Base-by-base conservation (phyloP, 2,113 vertebrate genomes). In the Poicephalus meyeri region DNA sequence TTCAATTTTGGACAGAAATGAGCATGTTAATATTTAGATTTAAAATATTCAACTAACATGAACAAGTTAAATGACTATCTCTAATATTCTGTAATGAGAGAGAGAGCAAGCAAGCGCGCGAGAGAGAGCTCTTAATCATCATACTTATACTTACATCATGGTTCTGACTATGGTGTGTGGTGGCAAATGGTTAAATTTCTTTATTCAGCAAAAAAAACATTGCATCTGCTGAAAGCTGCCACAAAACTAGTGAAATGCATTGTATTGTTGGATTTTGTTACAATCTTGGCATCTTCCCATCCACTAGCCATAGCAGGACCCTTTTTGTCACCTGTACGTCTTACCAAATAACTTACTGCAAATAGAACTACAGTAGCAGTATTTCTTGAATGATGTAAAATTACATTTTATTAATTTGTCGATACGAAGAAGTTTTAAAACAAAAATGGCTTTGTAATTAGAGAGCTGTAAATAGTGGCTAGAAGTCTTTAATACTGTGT, bases 91-190 rank as follows among this genome's bases (percentile, higher is more conserved):
- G 94, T 97, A 85, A 64, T 28, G 69, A 47, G 84, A 86, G 85
- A 64, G 58, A 65, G 37, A 94, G 70, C 46, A 44, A 91, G 63
- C 21, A 86, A 42, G 88, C 5, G 33, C 0, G 74, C 11, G 82
- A 95, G 84, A 97, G 97, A 97, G 97, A 97, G 94, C 94, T 97
- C 97, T 97, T 95, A 94, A 95, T 96, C 49, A 70, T 96, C 85
- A 47, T 93, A 56, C 80, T 93, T 91, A 70, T 53, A 80, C 86
- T 95, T 95, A 60, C 94, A 94, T 97, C 96, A 95, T 94, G 94
- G 95, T 97, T 97, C 82, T 97, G 93, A 94, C 97, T 96, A 89
- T 97, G 91, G 95, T 97, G 93, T 95, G 94, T 97, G 98, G 97
- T 98, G 97, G 97, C 96, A 97, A 95, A 92, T 42, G 84, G 88